Conservation (phyloP, 2,113 vertebrate genomes). For the Pyxicephalus adspersus region DNA sequence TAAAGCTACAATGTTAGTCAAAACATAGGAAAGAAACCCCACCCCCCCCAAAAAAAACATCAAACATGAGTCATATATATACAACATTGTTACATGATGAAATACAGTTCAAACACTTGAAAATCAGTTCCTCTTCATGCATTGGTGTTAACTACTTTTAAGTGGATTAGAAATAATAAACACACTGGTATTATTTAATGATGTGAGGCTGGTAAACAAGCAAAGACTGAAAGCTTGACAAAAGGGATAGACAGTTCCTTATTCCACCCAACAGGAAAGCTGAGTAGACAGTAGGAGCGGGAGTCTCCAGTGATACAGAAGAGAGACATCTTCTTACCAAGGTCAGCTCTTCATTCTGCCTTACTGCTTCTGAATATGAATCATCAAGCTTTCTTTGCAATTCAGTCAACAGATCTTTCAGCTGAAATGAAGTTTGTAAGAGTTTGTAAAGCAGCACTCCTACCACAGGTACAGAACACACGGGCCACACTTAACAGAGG, state of each 20-base stretch:
- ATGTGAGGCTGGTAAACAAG: not conserved
- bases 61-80: too few species aligned
- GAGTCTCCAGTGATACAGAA: conserved; percentile 64
- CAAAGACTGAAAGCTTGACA: conserved; percentile 13
- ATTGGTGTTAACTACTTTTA: not conserved
- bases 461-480: not conserved
- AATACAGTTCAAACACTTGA: too few species aligned
- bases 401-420: conserved; percentile 99
- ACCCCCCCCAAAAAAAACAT: too few species aligned
- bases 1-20: too few species aligned
- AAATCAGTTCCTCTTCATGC: not conserved
- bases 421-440: conserved; percentile 98
- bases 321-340: conserved; percentile 89
- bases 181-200: conserved; percentile 5
- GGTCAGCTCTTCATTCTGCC: conserved; percentile 98
- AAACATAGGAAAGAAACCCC: too few species aligned
- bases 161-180: not conserved
- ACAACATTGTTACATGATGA: too few species aligned
- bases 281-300: conserved; percentile 72
- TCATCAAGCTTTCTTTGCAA: conserved; percentile 99
- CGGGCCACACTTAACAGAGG: too few species aligned
- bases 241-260: not conserved
- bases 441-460: conserved; percentile 76
- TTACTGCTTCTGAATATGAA: conserved; percentile 98
- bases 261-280: conserved; percentile 59